Conservation (phyloP, 2,113 vertebrate genomes). For the Psittacula cyanocephala region DNA sequence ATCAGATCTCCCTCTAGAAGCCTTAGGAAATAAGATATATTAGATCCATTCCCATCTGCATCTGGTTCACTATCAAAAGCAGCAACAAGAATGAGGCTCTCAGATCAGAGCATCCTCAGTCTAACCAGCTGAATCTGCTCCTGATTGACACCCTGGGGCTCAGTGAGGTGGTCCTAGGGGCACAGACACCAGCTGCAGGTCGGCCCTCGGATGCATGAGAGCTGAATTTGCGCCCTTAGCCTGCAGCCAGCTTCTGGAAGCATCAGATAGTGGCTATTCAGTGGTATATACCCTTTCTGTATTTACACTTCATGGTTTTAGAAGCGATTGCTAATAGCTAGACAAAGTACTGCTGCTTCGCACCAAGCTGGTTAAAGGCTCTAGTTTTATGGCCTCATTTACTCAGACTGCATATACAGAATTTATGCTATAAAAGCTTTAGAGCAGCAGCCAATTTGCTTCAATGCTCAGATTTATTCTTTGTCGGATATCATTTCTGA, state of each 20-base stretch:
- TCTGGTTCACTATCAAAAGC: background rate
- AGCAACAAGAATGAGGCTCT: background rate
- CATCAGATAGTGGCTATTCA: background rate
- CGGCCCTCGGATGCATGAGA: background rate
- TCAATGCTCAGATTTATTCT: constrained; percentile 20
- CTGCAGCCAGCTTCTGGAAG: background rate
- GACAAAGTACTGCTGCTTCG: background rate
- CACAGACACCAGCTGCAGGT: background rate
- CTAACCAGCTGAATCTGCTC: background rate
- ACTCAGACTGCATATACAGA: background rate
- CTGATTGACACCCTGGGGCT: rapidly evolving
- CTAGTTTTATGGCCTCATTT: background rate
- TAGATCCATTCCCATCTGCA: background rate
- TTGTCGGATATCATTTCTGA: background rate
- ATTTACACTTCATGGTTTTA: background rate
- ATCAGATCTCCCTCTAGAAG: background rate
- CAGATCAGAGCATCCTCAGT: background rate
- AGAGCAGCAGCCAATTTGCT: constrained; percentile 45
- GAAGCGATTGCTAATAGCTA: background rate
- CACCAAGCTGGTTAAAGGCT: constrained; percentile 5
- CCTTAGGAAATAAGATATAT: background rate
- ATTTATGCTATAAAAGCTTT: constrained; percentile 24
- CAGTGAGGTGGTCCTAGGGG: background rate
- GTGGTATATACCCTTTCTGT: background rate
- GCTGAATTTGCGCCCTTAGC: background rate